Evolutionary conservation across 2,888 invertebrate genomes (phyloP).

Genomic region (Apeira syringaria): DNA sequence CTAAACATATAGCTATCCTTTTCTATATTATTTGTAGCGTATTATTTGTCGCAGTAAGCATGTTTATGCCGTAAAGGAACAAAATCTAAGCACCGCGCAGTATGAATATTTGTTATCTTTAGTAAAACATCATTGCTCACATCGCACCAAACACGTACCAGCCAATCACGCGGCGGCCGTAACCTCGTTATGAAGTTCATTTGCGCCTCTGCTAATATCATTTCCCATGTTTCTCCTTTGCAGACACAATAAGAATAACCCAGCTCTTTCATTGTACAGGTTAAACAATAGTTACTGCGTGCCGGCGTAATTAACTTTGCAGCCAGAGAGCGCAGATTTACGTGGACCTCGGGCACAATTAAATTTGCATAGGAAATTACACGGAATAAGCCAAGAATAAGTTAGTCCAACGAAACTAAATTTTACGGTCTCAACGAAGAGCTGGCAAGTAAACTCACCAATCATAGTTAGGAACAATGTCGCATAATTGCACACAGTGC

Average conservation of each 20-base stretch:
- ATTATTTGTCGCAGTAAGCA: too few species aligned
- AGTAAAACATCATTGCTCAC: too few species aligned
- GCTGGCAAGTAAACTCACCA: conserved; percentile 31
- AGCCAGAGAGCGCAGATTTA: conserved; percentile 76
- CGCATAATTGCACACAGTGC: conserved; percentile 13
- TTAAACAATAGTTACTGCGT: conserved; percentile 22
- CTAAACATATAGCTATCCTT: too few species aligned
- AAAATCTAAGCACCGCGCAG: too few species aligned
- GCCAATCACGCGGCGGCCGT: conserved; percentile 10
- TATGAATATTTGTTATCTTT: too few species aligned
- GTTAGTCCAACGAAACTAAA: conserved; percentile 66
- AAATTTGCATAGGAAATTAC: conserved; percentile 83
- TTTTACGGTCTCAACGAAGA: conserved; percentile 58
- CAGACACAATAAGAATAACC: conserved; percentile 75
- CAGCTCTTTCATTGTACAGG: conserved; percentile 72
- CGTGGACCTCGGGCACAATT: conserved; percentile 79
- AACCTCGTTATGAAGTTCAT: conserved; percentile 30
- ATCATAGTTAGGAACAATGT: conserved; percentile 30
- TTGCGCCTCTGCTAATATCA: conserved; percentile 51
- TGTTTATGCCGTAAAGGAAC: too few species aligned
- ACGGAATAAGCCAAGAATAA: conserved; percentile 77
- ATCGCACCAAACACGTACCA: conserved; percentile 8
- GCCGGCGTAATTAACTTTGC: conserved; percentile 79
- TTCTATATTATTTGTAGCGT: too few species aligned
- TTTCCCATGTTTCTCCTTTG: conserved; percentile 60